phyloP scores from a whole-genome alignment of 2,113 vertebrate genomes.

The Sakesphorus luctuosus region DNA sequence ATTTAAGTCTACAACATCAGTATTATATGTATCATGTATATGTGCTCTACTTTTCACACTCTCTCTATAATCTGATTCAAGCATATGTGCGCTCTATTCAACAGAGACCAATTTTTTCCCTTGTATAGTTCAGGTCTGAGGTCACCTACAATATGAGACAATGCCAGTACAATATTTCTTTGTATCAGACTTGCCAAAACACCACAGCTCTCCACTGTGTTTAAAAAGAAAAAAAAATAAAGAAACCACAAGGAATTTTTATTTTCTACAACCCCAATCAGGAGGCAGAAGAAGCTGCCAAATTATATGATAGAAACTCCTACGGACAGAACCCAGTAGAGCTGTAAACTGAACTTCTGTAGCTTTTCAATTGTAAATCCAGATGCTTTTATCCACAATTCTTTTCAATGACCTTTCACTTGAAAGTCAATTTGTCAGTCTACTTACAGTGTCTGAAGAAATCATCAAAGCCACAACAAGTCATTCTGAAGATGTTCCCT shows the following conservation, averaged over 20 bases:
- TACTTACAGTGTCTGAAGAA: constrained; percentile 75
- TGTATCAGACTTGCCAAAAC: constrained; percentile 62
- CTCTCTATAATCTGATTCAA: constrained; percentile 34
- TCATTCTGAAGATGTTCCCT: constrained; percentile 24
- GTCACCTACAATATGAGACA: constrained; percentile 61
- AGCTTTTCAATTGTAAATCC: constrained; percentile 76
- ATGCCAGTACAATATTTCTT: constrained; percentile 57
- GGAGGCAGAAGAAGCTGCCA: constrained; percentile 63
- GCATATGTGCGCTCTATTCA: constrained; percentile 51
- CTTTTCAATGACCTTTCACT: constrained; percentile 77
- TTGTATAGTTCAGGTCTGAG: constrained; percentile 29
- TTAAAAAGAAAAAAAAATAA: constrained; percentile 12
- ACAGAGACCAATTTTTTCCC: constrained; percentile 50
- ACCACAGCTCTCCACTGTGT: constrained; percentile 36
- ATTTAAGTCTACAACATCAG: not conserved
- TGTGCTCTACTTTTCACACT: constrained; percentile 33
- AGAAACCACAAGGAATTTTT: constrained; percentile 76
- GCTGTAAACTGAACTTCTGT: constrained; percentile 61
- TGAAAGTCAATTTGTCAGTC: constrained; percentile 81
- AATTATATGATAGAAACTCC: constrained; percentile 64
- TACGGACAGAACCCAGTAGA: constrained; percentile 50
- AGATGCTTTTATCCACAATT: constrained; percentile 73
- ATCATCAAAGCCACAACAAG: constrained; percentile 74
- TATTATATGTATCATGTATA: not conserved
- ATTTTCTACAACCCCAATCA: constrained; percentile 68